phyloP scores from a whole-genome alignment of 2,797 vertebrate species.

The Chelidonichthys spinosus region DNA sequence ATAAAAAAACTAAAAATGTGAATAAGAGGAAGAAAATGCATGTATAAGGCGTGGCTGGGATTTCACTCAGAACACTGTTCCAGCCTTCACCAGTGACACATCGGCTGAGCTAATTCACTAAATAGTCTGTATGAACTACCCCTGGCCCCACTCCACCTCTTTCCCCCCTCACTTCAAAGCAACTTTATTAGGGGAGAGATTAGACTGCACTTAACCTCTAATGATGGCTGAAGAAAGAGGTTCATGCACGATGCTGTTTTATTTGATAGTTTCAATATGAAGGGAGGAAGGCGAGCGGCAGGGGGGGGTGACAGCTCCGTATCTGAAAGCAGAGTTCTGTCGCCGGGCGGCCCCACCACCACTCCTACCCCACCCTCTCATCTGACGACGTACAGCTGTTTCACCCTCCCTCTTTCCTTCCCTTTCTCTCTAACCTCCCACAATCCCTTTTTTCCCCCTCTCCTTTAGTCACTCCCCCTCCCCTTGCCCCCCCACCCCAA shows the following conservation, averaged over 20 bases:
- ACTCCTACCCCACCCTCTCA: conserved; percentile 29
- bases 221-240: conserved; percentile 68
- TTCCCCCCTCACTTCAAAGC: conserved; percentile 90
- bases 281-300: conserved; percentile 38
- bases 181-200: conserved; percentile 91
- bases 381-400: conserved; percentile 63
- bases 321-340: conserved; percentile 52
- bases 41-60: conserved; percentile 72
- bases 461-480: conserved; percentile 42
- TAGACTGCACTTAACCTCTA: conserved; percentile 89
- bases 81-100: conserved; percentile 58
- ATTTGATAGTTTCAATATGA: conserved; percentile 83
- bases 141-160: conserved; percentile 67
- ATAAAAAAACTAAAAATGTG: neutral
- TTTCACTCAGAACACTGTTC: conserved; percentile 68
- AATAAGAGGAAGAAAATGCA: neutral
- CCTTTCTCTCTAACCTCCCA: conserved; percentile 53
- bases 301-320: conserved; percentile 49
- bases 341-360: conserved; percentile 8
- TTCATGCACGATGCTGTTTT: conserved; percentile 65
- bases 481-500: conserved; percentile 10
- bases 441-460: conserved; percentile 37
- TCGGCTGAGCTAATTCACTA: conserved; percentile 85
- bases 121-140: conserved; percentile 83
- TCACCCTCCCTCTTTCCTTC: conserved; percentile 45